Percentiles rank a stretch among this genome's conserved stretches.
Evolutionary conservation across 2,797 vertebrate genomes (phyloP).

Genomic region (Gymnodraco acuticeps): DNA sequence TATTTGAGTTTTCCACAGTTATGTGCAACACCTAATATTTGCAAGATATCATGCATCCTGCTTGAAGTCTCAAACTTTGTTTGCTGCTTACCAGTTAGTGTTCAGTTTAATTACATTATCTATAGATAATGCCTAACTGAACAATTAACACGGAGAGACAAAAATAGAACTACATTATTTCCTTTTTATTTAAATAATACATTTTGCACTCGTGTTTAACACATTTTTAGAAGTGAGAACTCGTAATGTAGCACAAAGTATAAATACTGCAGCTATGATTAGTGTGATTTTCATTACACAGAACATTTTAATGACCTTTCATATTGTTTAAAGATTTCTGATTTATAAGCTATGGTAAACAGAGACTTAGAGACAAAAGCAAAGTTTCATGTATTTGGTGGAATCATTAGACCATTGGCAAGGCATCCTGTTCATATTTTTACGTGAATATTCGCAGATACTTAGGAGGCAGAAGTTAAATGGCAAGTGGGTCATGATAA

Average conservation of each 20-base stretch:
- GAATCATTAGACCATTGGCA: background rate
- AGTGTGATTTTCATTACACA: background rate
- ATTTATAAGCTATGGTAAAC: background rate
- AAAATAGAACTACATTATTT: too few species aligned
- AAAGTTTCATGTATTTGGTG: background rate
- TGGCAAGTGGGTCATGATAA: constrained; percentile 50
- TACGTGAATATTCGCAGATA: constrained; percentile 1
- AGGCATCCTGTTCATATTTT: background rate
- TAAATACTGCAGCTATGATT: too few species aligned
- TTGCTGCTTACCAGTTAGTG: too few species aligned
- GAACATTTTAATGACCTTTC: background rate
- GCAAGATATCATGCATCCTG: too few species aligned
- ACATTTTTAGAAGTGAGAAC: background rate
- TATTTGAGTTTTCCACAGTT: too few species aligned
- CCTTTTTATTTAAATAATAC: background rate
- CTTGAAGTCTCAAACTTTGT: too few species aligned
- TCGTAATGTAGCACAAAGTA: fast-evolving
- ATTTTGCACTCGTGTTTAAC: background rate
- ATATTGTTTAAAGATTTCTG: background rate
- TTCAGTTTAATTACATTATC: too few species aligned
- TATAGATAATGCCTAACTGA: too few species aligned
- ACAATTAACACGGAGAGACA: background rate
- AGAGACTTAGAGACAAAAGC: background rate
- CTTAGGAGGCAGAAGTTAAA: constrained; percentile 24
- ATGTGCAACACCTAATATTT: too few species aligned